These are phyloP conservation scores for Helicoverpa zea DNA, from an alignment of 1,140 invertebrate species.

Conservation along the genomic window DNA sequence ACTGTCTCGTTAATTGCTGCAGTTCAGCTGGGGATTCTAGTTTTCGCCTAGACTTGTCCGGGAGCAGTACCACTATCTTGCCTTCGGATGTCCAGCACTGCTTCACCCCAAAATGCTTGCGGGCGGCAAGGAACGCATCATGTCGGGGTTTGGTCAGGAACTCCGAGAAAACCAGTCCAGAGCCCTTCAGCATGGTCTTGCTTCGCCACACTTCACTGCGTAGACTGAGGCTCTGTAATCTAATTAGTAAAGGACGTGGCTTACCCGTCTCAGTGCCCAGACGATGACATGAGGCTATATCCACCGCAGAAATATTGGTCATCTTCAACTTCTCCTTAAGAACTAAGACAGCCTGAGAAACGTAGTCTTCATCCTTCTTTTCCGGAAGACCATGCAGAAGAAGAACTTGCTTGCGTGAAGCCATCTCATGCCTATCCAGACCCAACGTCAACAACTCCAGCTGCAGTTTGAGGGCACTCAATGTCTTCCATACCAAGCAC, in stretches of 20 bases:
- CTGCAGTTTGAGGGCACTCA: neutral
- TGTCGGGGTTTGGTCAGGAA: constrained; percentile 4
- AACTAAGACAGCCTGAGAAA: neutral
- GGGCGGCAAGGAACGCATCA: neutral
- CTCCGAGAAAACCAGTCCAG: neutral
- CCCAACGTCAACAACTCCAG: neutral
- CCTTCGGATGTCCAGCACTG: constrained; percentile 7
- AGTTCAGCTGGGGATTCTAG: neutral
- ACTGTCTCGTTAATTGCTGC: neutral
- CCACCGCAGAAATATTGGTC: neutral
- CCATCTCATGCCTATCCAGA: constrained; percentile 17
- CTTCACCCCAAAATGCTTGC: neutral
- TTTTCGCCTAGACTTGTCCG: neutral
- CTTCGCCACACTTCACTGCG: constrained; percentile 8
- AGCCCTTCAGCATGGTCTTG: neutral
- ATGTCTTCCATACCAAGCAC: neutral
- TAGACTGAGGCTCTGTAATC: neutral
- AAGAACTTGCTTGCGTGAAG: constrained; percentile 1
- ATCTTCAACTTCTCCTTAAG: neutral
- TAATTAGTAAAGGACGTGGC: neutral
- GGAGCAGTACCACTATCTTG: neutral
- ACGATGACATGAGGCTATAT: constrained; percentile 2
- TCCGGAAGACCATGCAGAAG: neutral
- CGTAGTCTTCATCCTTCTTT: neutral
- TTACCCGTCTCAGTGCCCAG: neutral